Base-by-base conservation (phyloP, 2,888 invertebrate species). In the Hemaris fuciformis region DNA sequence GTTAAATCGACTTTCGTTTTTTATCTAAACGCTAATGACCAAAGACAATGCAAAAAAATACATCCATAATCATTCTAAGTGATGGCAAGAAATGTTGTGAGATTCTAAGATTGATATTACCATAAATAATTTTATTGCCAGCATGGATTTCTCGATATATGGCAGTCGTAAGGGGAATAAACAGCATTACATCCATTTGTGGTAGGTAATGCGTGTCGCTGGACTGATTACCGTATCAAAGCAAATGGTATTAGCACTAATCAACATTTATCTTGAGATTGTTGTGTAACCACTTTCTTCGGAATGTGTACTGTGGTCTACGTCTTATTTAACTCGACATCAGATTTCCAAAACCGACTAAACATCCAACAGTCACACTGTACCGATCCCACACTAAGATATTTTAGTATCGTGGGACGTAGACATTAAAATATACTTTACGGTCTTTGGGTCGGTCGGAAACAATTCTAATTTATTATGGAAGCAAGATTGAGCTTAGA, bases 251-350 rank as follows among this genome's bases (percentile, higher is more conserved):
- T 23, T 41, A 57, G 7, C 10, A 10, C 8, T 42, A 31, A 45
- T 18, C 43, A 59, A 59, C 43, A 31, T 34, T 22, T 34, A 59
- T 64, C 3, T n/a, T 5, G 48, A 63, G 34, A 58, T 34, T 31
- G 53, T 53, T 53, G 31, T 27, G 8, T 8, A 27, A 31, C 53
- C 53, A 53, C 53, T 53, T 53, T 53, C 53, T 10, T 53, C 10
- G 4, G 10, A 53, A 4, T 31, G 10, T 15, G 5, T 53, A 53
- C 5, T 13, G 8, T 13, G 5, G 22, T 22, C 2, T 22, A 10
- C 13, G 4, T 46, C 22, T 22, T 22, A 4, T 3, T 22, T 4
- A 23, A 8, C 13, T 46, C 25, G n/a, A 38, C n/a, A 38, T n/a
- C n/a, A n/a, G 38, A 38, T 38, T 3, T 38, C 34, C 38, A 38